These are phyloP conservation scores for Dallia pectoralis DNA, from an alignment of 2,797 vertebrate genomes.

Conservation along the genomic window DNA sequence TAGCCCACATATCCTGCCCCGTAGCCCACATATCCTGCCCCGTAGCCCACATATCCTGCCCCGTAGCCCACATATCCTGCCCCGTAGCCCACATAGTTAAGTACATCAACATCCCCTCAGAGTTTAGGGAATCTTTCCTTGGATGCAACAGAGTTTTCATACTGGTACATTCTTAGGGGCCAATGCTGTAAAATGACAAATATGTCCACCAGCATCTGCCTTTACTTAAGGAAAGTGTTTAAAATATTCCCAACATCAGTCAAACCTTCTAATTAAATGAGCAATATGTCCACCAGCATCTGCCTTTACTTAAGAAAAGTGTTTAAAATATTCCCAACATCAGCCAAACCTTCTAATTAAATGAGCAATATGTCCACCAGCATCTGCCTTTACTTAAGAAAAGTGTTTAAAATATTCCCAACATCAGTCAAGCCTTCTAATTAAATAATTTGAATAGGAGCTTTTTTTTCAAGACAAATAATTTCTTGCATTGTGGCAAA, in stretches of 20 bases:
- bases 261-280: conserved; percentile 19
- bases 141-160: neutral
- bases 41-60: too few species aligned
- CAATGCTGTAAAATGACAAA: conserved; percentile 33
- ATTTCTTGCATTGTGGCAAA: neutral
- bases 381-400: conserved; percentile 30
- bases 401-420: conserved; percentile 30
- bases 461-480: conserved; percentile 11
- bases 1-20: too few species aligned
- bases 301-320: conserved; percentile 29
- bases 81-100: neutral
- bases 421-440: conserved; percentile 12
- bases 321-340: conserved; percentile 30
- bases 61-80: too few species aligned
- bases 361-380: conserved; percentile 27
- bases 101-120: neutral
- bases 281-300: conserved; percentile 29
- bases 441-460: conserved; percentile 19
- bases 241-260: conserved; percentile 25
- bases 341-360: conserved; percentile 5
- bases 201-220: conserved; percentile 29
- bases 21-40: too few species aligned
- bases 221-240: conserved; percentile 32
- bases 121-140: neutral
- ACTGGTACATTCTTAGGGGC: conserved; percentile 2